phyloP scores from a whole-genome alignment of 1,140 invertebrate genomes.

The Orchesella cincta region DNA sequence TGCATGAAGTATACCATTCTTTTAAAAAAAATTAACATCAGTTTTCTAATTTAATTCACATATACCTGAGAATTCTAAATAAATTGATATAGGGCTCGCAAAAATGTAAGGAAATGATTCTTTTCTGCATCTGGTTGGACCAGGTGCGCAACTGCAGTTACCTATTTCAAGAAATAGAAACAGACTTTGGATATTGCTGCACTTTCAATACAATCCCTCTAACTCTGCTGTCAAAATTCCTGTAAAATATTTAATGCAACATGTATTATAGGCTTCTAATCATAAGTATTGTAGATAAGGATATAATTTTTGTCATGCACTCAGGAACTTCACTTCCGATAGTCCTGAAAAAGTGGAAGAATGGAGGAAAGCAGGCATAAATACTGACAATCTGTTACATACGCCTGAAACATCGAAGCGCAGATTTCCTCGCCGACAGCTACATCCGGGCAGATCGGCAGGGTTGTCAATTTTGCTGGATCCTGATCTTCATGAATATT shows the following conservation, averaged over 20 bases:
- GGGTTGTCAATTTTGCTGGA: conserved; percentile 53
- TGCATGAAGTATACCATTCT: no score
- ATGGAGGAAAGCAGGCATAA: not conserved
- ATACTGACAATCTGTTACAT: not conserved
- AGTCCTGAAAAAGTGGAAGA: not conserved
- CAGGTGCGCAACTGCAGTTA: not conserved
- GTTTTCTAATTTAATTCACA: no score
- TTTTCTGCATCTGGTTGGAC: not conserved
- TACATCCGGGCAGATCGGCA: not conserved
- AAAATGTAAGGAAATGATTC: not conserved
- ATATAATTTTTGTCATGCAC: not conserved
- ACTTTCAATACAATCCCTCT: conserved; percentile 68
- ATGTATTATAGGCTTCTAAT: no score
- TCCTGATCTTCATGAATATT: conserved; percentile 47
- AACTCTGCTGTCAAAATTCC: conserved; percentile 33
- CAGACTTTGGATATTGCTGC: conserved; percentile 79
- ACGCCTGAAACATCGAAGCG: not conserved
- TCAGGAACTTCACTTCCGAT: not conserved
- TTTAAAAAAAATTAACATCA: no score
- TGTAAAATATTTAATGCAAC: conserved; percentile 26
- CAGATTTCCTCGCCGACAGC: not conserved
- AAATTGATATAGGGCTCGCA: not conserved
- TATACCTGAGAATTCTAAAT: no score
- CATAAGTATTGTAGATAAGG: not conserved
- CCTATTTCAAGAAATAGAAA: conserved; percentile 66